phyloP scores from a whole-genome alignment of 2,797 vertebrate species.

The Macropus fuliginosus region DNA sequence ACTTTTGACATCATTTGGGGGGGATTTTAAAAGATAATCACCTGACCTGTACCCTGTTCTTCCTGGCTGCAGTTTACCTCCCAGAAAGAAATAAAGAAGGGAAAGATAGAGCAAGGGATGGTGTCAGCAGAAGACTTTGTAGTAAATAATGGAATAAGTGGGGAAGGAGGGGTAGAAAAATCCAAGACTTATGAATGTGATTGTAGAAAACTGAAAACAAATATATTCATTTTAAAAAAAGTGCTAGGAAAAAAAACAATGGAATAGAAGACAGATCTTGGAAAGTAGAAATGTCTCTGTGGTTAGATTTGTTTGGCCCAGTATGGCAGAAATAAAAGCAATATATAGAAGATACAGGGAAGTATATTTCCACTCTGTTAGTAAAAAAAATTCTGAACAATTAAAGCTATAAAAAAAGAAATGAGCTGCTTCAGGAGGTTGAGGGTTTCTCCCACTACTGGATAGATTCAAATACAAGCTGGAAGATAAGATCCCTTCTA shows the following conservation, averaged over 20 bases:
- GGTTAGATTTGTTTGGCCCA: not conserved
- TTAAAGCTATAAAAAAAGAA: not conserved
- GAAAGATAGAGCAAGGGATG: not conserved
- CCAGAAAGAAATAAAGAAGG: not conserved
- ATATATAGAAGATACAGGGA: not conserved
- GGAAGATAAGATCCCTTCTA: not conserved
- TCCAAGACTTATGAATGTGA: too few species aligned
- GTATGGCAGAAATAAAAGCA: not conserved
- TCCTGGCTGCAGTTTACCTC: not conserved
- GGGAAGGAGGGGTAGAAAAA: too few species aligned
- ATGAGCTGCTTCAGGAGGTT: not conserved
- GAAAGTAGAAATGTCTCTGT: not conserved
- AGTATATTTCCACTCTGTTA: not conserved
- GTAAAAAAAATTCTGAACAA: not conserved
- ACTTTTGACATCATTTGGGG: not conserved
- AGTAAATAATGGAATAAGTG: not conserved
- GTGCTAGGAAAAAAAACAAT: not conserved
- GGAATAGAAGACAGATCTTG: not conserved
- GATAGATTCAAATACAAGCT: not conserved
- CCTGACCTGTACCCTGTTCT: constrained; percentile 7
- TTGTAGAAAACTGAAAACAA: too few species aligned
- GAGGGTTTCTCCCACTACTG: not conserved
- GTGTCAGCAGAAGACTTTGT: not conserved
- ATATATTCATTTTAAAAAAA: too few species aligned
- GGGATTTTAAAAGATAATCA: not conserved